Conservation (phyloP, 2,888 invertebrate genomes). For the Strigamia maritima region DNA sequence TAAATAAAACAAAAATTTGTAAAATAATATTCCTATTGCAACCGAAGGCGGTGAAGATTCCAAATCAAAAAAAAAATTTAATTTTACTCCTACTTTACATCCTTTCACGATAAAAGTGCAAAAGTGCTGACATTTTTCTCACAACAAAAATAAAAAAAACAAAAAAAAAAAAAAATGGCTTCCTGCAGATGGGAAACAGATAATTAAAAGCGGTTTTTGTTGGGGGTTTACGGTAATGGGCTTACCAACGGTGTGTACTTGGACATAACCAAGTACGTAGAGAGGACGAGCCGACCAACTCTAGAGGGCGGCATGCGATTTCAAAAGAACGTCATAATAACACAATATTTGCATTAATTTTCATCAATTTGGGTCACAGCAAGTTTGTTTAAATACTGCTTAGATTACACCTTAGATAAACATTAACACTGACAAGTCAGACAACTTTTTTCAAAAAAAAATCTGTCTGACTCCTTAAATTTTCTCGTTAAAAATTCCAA, state of each 20-base stretch:
- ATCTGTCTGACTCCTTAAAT: too few species aligned
- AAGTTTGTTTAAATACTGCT: not conserved
- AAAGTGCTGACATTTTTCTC: not conserved
- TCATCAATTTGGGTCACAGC: conserved; percentile 37
- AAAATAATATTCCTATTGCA: not conserved
- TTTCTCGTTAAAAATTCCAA: too few species aligned
- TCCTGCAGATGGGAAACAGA: conserved; percentile 1
- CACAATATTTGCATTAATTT: conserved; percentile 21
- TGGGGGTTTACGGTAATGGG: conserved; percentile 40
- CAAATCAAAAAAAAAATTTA: not conserved
- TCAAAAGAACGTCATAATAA: conserved; percentile 35
- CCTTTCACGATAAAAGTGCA: not conserved
- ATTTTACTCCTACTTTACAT: not conserved
- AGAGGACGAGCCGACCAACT: conserved; percentile 46
- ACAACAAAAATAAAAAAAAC: not conserved
- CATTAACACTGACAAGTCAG: too few species aligned
- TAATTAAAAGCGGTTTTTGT: not conserved
- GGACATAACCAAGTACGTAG: conserved; percentile 55
- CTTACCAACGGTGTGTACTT: conserved; percentile 62
- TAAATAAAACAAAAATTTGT: not conserved
- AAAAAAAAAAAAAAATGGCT: not conserved
- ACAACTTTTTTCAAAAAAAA: too few species aligned
- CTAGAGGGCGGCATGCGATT: conserved; percentile 42
- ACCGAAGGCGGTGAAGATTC: not conserved
- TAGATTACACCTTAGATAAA: not conserved